These are phyloP conservation scores for Bufo gargarizans DNA, from an alignment of 2,113 vertebrate species.

Conservation along the genomic window DNA sequence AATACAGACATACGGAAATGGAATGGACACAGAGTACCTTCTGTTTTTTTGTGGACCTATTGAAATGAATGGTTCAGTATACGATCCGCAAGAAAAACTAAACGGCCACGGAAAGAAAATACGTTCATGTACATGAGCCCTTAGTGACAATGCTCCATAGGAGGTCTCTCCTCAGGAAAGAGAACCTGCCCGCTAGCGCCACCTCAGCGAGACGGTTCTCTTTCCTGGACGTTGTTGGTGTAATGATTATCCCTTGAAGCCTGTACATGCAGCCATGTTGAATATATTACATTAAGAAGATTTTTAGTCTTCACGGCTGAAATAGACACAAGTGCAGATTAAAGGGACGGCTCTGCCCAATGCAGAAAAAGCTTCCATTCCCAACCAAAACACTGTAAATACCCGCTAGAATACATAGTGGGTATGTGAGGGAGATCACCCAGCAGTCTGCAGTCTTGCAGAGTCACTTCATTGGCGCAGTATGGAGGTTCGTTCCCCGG, in stretches of 20 bases:
- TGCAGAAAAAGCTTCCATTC: neutral
- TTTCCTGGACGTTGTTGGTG: too few relatives aligned
- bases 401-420: neutral
- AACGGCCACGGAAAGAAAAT: too few relatives aligned
- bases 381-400: neutral
- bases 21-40: too few relatives aligned
- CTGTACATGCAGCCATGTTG: neutral
- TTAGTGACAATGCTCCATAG: too few relatives aligned
- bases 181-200: too few relatives aligned
- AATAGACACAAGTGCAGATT: neutral
- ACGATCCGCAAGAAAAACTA: too few relatives aligned
- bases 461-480: neutral
- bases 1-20: too few relatives aligned
- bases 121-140: too few relatives aligned
- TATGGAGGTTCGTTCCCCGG: neutral
- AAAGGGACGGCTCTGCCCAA: neutral
- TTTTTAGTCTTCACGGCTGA: neutral
- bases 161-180: too few relatives aligned
- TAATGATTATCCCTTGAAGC: neutral
- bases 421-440: neutral
- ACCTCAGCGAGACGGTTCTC: too few relatives aligned
- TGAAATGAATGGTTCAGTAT: too few relatives aligned
- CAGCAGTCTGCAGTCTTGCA: neutral
- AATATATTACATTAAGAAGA: neutral
- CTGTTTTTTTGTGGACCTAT: too few relatives aligned